Percentiles rank a stretch among this genome's conserved stretches.
Evolutionary conservation across 1,140 invertebrate species (phyloP).

Genomic region (Leptopilina boulardi): DNA sequence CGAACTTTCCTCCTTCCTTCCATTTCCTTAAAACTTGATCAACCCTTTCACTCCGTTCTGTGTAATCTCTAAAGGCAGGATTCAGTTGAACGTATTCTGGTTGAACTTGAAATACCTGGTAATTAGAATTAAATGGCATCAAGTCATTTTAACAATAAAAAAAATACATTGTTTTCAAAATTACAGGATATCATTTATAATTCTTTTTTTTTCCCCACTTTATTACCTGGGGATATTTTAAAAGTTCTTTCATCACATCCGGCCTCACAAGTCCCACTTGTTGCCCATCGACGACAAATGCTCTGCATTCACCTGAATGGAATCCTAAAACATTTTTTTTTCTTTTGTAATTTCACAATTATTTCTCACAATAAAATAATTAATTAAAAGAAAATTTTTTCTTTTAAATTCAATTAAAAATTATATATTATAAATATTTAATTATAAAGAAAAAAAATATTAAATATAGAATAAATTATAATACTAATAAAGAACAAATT

Average conservation of each 20-base stretch:
- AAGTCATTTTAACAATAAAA: neutral
- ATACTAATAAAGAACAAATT: too few relatives aligned
- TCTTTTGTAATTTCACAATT: neutral
- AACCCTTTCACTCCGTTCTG: constrained; percentile 86
- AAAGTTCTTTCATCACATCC: constrained; percentile 87
- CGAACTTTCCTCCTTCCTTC: constrained; percentile 78
- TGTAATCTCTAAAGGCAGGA: constrained; percentile 89
- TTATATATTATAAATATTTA: too few relatives aligned
- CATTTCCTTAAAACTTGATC: constrained; percentile 87
- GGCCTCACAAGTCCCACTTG: constrained; percentile 91
- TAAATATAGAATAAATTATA: too few relatives aligned
- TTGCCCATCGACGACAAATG: constrained; percentile 90
- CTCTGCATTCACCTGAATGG: constrained; percentile 85
- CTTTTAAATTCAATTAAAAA: too few relatives aligned
- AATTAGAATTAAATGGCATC: constrained; percentile 35
- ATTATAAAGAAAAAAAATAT: too few relatives aligned
- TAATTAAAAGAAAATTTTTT: too few relatives aligned
- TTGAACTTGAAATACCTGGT: constrained; percentile 83
- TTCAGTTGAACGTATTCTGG: constrained; percentile 87
- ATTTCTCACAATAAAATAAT: too few relatives aligned
- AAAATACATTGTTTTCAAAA: constrained; percentile 3
- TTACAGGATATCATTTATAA: constrained; percentile 20
- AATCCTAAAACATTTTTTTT: constrained; percentile 77
- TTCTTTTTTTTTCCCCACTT: constrained; percentile 38
- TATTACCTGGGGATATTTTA: constrained; percentile 88